A percentile compares a stretch with the other conserved stretches of the same genome.
phyloP scores from a whole-genome alignment of 2,113 vertebrate genomes.

The Pungitius pungitius region DNA sequence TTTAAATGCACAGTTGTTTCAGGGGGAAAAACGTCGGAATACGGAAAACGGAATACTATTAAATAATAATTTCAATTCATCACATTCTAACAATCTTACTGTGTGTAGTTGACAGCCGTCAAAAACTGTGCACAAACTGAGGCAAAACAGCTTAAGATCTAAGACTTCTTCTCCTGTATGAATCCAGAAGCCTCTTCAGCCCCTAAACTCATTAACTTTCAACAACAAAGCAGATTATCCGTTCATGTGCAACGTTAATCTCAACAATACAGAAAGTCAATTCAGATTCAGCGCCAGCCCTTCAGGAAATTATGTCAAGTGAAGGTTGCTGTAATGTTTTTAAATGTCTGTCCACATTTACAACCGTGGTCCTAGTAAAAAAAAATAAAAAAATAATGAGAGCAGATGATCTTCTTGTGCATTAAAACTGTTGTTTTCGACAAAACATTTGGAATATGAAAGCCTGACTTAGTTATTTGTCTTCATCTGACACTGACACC shows the following conservation, averaged over 20 bases:
- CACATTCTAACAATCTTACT: neutral
- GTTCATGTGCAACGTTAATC: neutral
- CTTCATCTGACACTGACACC: conserved; percentile 1
- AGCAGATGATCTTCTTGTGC: too few species aligned
- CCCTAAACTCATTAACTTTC: conserved; percentile 16
- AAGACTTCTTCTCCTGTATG: neutral
- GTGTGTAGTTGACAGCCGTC: neutral
- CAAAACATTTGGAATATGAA: neutral
- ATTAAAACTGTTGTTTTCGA: neutral
- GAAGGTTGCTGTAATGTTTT: neutral
- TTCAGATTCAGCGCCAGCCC: neutral
- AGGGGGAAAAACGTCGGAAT: neutral
- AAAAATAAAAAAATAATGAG: neutral
- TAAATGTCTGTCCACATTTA: neutral
- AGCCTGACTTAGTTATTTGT: conserved; percentile 9
- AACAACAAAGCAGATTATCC: neutral
- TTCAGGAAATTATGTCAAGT: neutral
- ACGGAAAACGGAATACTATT: too few species aligned
- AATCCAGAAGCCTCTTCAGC: neutral
- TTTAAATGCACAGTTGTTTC: neutral
- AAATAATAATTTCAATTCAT: neutral
- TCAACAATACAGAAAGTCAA: neutral
- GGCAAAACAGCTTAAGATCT: neutral
- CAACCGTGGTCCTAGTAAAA: neutral
- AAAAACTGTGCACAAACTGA: neutral